Conservation (phyloP, 2,113 vertebrate species). For the Pedetes capensis region DNA sequence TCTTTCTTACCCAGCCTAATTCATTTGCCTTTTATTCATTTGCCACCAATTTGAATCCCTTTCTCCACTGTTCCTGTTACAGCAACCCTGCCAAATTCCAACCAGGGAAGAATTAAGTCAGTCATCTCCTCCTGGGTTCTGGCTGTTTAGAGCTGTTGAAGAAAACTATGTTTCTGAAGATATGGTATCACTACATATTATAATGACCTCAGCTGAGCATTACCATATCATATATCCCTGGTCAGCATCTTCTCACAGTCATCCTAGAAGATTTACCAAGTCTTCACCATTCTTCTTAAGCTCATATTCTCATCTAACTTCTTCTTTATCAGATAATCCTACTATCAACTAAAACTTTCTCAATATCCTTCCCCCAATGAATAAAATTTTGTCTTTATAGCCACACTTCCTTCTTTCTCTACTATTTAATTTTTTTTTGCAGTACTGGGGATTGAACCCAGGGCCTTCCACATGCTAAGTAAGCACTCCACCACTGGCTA, state of each 20-base stretch:
- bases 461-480: neutral
- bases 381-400: neutral
- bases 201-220: no score
- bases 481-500: neutral
- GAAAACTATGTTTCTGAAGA: neutral
- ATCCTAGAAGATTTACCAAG: neutral
- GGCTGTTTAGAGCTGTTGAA: neutral
- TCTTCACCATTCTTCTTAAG: neutral
- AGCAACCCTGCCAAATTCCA: neutral
- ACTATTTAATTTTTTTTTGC: neutral
- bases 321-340: neutral
- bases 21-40: neutral
- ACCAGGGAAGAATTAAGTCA: neutral
- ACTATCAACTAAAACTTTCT: neutral
- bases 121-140: no score
- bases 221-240: neutral
- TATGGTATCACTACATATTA: no score
- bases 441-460: neutral
- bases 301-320: neutral
- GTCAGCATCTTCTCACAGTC: neutral
- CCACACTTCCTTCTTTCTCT: neutral
- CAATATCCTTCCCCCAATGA: neutral
- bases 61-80: neutral
- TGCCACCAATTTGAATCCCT: neutral
- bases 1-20: neutral